Base-by-base conservation (phyloP, 2,113 vertebrate genomes). In the Syngnathus floridae region DNA sequence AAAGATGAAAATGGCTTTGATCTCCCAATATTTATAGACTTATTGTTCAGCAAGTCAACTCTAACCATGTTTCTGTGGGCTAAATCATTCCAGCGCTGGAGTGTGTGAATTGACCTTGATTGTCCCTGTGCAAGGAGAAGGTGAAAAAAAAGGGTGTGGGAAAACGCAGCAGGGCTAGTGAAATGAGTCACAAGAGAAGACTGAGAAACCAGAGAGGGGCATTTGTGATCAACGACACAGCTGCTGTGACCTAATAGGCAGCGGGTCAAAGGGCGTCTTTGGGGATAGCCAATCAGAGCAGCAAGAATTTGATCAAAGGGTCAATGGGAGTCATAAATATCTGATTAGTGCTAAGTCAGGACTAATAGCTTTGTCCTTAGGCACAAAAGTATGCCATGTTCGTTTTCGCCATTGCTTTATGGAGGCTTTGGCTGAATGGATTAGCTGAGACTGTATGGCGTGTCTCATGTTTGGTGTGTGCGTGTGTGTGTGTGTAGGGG, bases 161-260 rank as follows among this genome's bases (percentile, higher is more conserved):
- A 6, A 72, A 72, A 73, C 73, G 45, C 14, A 31, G 60, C 11
- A 63, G 52, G 56, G 35, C 60, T 52, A 37, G 13, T 48, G 55
- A 71, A 59, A 63, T 62, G 73, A 75, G 73, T 65, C 68, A 77
- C 55, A 41, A 62, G 70, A 61, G 65, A 72, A 64, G 74, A 65
- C 51, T 52, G 65, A 48, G 73, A 73, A 68, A 78, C 72, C 67
- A 66, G 68, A 80, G 60, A 70, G 0, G 2, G 70, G 74, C 72
- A 66, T 54, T 62, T 67, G 57, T 83, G 80, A 82, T 71, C 38
- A 81, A 82, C 62, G 64, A 65, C 41, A 4, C 58, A 69, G 73
- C 78, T 73, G 69, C 71, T 64, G 46, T 83, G 83, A 86, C 73
- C 76, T 84, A 70, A 46, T 41, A 56, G 74, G 51, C 40, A 57